A percentile compares a stretch with the other conserved stretches of the same genome.
phyloP scores from a whole-genome alignment of 2,797 vertebrate species.

The Podarcis siculus region DNA sequence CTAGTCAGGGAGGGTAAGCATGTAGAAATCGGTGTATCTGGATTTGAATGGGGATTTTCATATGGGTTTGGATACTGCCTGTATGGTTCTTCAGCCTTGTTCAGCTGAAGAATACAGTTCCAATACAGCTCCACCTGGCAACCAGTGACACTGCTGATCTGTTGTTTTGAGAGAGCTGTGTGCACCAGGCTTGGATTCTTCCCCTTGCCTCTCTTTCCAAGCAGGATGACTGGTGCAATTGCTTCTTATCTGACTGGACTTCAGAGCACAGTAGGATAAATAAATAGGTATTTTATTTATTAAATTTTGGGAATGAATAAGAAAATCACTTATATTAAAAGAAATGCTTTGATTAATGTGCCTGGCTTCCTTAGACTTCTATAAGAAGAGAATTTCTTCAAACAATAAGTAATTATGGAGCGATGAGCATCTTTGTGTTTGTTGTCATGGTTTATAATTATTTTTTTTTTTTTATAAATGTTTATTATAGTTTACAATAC shows the following conservation, averaged over 20 bases:
- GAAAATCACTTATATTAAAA: not conserved
- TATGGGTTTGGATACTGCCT: no score
- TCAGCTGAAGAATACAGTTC: no score
- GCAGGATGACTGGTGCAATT: not conserved
- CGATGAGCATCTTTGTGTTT: not conserved
- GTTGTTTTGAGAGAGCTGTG: not conserved
- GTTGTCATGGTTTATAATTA: not conserved
- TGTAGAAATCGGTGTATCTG: no score
- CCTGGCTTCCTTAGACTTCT: not conserved
- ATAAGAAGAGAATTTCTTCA: not conserved
- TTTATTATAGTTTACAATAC: no score
- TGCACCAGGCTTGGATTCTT: not conserved
- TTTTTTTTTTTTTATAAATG: no score
- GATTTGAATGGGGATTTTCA: no score
- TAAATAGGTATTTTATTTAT: not conserved
- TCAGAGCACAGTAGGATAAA: not conserved
- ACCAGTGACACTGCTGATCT: not conserved
- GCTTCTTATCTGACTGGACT: not conserved
- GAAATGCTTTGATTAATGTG: not conserved
- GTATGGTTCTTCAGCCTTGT: no score
- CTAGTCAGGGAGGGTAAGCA: no score
- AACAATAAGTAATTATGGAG: not conserved
- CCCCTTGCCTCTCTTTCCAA: not conserved
- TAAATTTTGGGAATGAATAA: not conserved
- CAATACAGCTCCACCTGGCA: not conserved